A percentile compares a stretch with the other conserved stretches of the same genome.
Conservation (phyloP, 2,888 invertebrate species). For the Ametastegia equiseti region DNA sequence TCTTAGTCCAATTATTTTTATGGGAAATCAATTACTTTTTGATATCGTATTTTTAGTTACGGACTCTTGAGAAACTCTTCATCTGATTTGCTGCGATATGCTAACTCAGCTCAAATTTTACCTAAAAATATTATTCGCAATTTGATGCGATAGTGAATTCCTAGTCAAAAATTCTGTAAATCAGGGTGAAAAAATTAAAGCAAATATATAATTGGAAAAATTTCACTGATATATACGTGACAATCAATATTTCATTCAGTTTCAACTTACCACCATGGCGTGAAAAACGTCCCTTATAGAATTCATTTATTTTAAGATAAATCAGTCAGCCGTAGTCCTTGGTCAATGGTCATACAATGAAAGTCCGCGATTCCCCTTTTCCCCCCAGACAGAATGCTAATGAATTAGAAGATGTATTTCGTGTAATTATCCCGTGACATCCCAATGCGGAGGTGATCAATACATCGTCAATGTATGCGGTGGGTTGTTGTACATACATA, state of each 20-base stretch:
- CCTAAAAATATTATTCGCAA: not conserved
- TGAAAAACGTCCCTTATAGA: not conserved
- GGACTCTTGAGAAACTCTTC: not conserved
- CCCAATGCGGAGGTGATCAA: constrained; percentile 9
- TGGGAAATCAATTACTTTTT: not conserved
- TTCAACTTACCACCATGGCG: not conserved
- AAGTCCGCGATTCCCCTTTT: not conserved
- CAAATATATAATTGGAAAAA: no score
- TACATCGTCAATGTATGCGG: constrained; percentile 14
- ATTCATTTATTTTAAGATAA: not conserved
- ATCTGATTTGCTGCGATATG: not conserved
- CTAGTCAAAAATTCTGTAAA: no score
- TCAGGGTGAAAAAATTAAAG: no score
- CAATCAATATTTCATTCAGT: not conserved
- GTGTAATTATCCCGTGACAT: constrained; percentile 21
- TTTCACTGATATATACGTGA: no score
- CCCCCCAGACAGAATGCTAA: not conserved
- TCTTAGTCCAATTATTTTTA: not conserved
- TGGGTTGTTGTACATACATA: not conserved
- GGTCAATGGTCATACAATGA: not conserved
- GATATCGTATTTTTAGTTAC: not conserved
- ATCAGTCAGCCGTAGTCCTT: not conserved
- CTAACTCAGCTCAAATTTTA: not conserved
- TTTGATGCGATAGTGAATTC: no score
- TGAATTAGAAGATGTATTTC: constrained; percentile 4